phyloP scores from a whole-genome alignment of 2,888 invertebrate species.

The Dasypogon diadema region DNA sequence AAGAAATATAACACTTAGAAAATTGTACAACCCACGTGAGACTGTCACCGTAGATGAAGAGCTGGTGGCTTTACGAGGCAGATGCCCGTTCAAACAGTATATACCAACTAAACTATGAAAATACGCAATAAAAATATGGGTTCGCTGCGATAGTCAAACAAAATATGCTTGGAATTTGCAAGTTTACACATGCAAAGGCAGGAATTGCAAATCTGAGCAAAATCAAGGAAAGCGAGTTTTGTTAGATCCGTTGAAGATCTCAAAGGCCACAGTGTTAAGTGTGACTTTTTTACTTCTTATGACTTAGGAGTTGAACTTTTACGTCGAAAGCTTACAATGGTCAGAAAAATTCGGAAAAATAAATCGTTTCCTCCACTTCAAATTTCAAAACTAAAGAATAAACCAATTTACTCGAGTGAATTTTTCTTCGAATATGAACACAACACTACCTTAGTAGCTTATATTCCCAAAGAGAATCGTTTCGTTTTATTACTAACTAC shows the following conservation, averaged over 20 bases:
- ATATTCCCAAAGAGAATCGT: neutral
- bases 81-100: neutral
- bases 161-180: slow-evolving; percentile 4
- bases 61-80: neutral
- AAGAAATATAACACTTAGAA: too few species aligned
- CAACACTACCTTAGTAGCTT: neutral
- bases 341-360: neutral
- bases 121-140: slow-evolving; percentile 5
- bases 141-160: neutral
- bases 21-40: slow-evolving; percentile 10
- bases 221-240: neutral
- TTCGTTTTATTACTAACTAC: neutral
- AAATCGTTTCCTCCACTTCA: neutral
- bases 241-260: neutral
- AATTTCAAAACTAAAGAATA: neutral
- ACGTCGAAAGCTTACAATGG: too few species aligned
- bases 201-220: neutral
- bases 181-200: neutral
- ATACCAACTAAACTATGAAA: neutral
- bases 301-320: neutral
- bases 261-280: neutral
- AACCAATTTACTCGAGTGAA: slow-evolving; percentile 6
- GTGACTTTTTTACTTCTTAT: too few species aligned
- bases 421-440: neutral
- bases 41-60: slow-evolving; percentile 1